Percentiles rank a stretch among this genome's conserved stretches.
Evolutionary conservation across 2,888 invertebrate species (phyloP).

Genomic region (Dascillus cervinus): DNA sequence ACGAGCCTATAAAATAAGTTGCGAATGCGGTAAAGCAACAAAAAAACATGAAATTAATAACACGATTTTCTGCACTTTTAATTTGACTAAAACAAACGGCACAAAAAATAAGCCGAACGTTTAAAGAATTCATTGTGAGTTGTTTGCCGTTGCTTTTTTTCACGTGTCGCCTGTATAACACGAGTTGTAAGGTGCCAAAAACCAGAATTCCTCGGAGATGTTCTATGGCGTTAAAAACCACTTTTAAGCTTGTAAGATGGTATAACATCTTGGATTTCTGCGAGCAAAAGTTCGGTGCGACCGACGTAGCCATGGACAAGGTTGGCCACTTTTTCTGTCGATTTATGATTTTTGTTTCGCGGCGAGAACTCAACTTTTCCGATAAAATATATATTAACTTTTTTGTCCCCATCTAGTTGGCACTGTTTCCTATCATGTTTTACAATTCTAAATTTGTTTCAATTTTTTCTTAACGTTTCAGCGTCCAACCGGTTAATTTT

Average conservation of each 20-base stretch:
- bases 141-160: slow-evolving; percentile 8
- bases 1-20: too few relatives aligned
- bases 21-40: too few relatives aligned
- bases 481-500: too few relatives aligned
- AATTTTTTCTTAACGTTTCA: too few relatives aligned
- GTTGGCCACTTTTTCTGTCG: slow-evolving; percentile 15
- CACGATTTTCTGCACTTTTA: slow-evolving; percentile 10
- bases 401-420: slow-evolving; percentile 6
- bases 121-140: slow-evolving; percentile 14
- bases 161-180: slow-evolving; percentile 9
- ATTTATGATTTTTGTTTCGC: slow-evolving; percentile 15
- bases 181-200: slow-evolving; percentile 21
- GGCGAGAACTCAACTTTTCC: slow-evolving; percentile 12
- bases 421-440: slow-evolving; percentile 12
- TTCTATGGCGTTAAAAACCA: slow-evolving; percentile 16
- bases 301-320: slow-evolving; percentile 14
- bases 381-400: slow-evolving; percentile 14
- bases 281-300: slow-evolving; percentile 14
- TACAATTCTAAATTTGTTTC: slow-evolving; percentile 13
- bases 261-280: slow-evolving; percentile 9
- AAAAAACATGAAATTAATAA: slow-evolving; percentile 8
- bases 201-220: slow-evolving; percentile 23
- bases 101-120: slow-evolving; percentile 11
- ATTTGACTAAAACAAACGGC: slow-evolving; percentile 12
- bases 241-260: slow-evolving; percentile 12